Evolutionary conservation across 2,888 invertebrate genomes (phyloP).

Genomic region (Hypolimnas misippus): DNA sequence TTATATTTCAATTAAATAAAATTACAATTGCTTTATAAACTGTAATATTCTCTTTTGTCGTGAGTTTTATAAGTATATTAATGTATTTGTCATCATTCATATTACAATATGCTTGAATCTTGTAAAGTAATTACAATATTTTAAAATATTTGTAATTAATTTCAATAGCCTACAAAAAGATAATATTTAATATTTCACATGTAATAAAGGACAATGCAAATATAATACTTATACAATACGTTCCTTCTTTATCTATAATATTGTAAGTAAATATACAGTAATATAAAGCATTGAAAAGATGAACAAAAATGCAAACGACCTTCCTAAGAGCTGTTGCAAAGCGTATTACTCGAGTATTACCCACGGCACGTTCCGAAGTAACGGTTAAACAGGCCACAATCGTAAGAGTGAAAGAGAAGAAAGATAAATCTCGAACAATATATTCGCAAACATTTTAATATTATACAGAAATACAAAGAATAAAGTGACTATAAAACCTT

Average conservation of each 20-base stretch:
- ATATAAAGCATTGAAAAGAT: background rate
- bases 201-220: too few relatives aligned
- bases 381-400: slow-evolving; percentile 28
- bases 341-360: background rate
- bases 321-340: background rate
- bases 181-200: too few relatives aligned
- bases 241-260: background rate
- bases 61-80: too few relatives aligned
- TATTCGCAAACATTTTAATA: slow-evolving; percentile 6
- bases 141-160: too few relatives aligned
- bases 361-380: slow-evolving; percentile 27
- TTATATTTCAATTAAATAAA: too few relatives aligned
- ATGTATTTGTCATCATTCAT: too few relatives aligned
- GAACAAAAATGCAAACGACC: background rate
- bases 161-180: too few relatives aligned
- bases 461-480: background rate
- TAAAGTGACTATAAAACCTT: background rate
- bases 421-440: slow-evolving; percentile 15
- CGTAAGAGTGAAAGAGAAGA: slow-evolving; percentile 29
- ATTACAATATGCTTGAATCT: too few relatives aligned
- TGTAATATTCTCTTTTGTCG: too few relatives aligned
- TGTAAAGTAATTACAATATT: too few relatives aligned
- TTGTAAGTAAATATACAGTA: background rate
- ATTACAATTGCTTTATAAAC: too few relatives aligned
- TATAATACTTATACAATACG: background rate